These are phyloP conservation scores for Brenthis daphne DNA, from an alignment of 2,888 invertebrate species.

Conservation along the genomic window DNA sequence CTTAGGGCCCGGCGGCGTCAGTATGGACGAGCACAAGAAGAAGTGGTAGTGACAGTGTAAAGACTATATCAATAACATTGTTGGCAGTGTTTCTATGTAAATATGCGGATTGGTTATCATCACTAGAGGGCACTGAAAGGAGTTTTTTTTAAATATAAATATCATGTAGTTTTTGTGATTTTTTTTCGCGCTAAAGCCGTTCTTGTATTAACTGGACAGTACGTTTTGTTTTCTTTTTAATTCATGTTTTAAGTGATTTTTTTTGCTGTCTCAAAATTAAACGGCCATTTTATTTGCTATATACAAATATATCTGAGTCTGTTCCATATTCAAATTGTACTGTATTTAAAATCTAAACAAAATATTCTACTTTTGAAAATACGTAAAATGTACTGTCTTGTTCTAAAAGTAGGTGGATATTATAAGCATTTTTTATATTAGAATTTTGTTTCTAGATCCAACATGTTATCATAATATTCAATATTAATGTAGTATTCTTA, in stretches of 20 bases:
- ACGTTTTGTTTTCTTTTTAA: conserved; percentile 7
- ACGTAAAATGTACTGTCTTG: conserved; percentile 5
- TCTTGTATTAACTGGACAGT: conserved; percentile 4
- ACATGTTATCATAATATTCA: conserved; percentile 22
- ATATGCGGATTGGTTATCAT: conserved; percentile 31
- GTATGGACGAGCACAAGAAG: conserved; percentile 99
- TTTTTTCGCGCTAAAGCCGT: background rate
- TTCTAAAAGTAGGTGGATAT: conserved; percentile 12
- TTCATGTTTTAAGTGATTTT: background rate
- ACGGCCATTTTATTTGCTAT: background rate
- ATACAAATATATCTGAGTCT: background rate
- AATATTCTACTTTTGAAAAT: background rate
- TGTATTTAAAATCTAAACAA: background rate
- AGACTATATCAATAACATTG: conserved; percentile 35
- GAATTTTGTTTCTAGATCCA: conserved; percentile 6
- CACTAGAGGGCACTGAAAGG: conserved; percentile 11
- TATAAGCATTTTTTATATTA: conserved; percentile 11
- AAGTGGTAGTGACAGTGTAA: conserved; percentile 87
- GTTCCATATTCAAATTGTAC: conserved; percentile 6
- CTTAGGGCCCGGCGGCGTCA: conserved; percentile 98
- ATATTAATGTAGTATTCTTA: conserved; percentile 16
- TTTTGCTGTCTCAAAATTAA: background rate
- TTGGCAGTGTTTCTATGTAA: conserved; percentile 38
- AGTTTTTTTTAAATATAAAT: conserved; percentile 18
- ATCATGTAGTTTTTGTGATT: conserved; percentile 9